phyloP scores from a whole-genome alignment of 1,140 invertebrate genomes.

The Formica exsecta region DNA sequence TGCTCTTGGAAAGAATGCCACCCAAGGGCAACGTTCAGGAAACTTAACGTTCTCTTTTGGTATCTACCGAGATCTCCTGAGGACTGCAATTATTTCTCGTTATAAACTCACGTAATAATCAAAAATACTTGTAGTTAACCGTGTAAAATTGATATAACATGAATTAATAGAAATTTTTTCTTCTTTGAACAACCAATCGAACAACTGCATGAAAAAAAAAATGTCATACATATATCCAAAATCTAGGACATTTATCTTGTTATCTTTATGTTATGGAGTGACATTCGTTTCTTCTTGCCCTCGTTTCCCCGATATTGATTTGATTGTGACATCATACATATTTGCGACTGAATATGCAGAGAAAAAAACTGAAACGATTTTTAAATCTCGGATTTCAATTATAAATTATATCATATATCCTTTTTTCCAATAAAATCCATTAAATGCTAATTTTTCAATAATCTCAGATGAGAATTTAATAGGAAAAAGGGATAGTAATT shows the following conservation, averaged over 20 bases:
- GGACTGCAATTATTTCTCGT: conserved; percentile 24
- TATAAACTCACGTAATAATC: conserved; percentile 24
- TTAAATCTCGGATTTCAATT: neutral
- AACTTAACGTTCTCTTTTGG: conserved; percentile 12
- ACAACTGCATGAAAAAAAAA: neutral
- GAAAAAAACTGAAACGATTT: neutral
- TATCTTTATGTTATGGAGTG: neutral
- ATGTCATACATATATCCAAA: neutral
- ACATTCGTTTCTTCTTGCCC: neutral
- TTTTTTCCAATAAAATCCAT: neutral
- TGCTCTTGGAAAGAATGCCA: conserved; percentile 31
- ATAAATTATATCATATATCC: neutral
- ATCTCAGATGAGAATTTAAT: neutral
- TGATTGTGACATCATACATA: neutral
- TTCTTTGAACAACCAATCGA: neutral
- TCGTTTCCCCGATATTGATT: conserved; percentile 17
- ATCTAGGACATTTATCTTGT: conserved; percentile 24
- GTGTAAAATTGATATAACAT: neutral
- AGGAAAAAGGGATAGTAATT: neutral
- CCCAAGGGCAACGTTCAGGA: conserved; percentile 49
- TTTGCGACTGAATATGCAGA: neutral
- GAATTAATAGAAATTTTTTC: neutral
- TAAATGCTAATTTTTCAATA: neutral
- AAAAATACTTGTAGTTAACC: conserved; percentile 23
- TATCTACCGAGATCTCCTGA: conserved; percentile 10